Percentiles rank a stretch among this genome's conserved stretches.
phyloP scores from a whole-genome alignment of 2,113 vertebrate species.

The mouse (Mus musculus) region DNA sequence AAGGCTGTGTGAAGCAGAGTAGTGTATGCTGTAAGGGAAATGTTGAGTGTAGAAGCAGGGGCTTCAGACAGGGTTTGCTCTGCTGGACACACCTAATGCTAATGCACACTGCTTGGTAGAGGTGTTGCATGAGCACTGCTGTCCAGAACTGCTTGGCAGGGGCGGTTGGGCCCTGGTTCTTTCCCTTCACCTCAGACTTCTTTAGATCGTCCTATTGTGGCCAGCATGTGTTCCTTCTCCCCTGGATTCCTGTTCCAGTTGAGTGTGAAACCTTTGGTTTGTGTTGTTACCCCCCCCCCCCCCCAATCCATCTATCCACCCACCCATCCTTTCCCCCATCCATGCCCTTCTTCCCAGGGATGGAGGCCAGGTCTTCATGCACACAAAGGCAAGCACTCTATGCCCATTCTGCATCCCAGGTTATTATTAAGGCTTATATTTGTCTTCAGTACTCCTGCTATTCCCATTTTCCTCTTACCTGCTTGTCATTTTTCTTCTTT shows the following conservation, averaged over 20 bases:
- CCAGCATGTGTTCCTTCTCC: background rate
- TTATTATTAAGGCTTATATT: background rate
- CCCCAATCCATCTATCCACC: rapidly evolving
- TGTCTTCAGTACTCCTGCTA: background rate
- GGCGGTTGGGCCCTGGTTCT: background rate
- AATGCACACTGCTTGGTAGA: background rate
- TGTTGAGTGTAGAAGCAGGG: conserved; percentile 25
- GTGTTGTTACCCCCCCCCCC: background rate
- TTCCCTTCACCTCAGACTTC: conserved; percentile 7
- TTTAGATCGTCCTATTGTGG: background rate
- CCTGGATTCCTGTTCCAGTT: background rate
- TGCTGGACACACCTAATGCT: background rate
- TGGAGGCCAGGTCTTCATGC: too few species aligned
- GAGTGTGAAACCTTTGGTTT: conserved; percentile 35
- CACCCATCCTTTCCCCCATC: background rate
- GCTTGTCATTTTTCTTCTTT: background rate
- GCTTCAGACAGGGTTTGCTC: background rate
- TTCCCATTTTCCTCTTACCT: background rate
- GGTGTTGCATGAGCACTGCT: background rate
- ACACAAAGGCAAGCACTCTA: too few species aligned
- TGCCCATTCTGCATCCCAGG: too few species aligned
- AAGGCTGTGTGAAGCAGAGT: background rate
- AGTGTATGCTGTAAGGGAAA: background rate
- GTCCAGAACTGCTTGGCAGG: background rate
- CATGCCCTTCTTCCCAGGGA: background rate